These are phyloP conservation scores for Protobothrops mucrosquamatus DNA, from an alignment of 2,113 vertebrate genomes.

Conservation along the genomic window DNA sequence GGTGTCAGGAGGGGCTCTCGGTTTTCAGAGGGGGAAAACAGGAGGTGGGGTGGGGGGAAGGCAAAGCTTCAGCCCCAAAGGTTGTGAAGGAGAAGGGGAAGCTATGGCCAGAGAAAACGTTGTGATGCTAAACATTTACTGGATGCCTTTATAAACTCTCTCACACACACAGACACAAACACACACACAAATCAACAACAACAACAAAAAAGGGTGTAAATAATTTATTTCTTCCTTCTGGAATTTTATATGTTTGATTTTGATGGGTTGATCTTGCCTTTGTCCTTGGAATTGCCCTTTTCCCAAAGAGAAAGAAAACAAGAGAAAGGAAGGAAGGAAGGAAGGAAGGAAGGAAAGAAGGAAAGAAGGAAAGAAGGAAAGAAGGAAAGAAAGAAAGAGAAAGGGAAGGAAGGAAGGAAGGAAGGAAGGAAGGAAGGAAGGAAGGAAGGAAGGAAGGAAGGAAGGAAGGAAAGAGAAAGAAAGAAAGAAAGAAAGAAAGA, in stretches of 20 bases:
- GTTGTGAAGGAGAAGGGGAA: conserved; percentile 53
- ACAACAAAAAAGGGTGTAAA: conserved; percentile 53
- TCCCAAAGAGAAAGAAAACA: conserved; percentile 23
- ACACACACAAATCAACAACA: neutral
- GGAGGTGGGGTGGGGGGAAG: neutral
- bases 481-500: neutral
- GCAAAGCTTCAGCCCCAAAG: conserved; percentile 42
- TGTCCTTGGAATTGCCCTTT: conserved; percentile 59
- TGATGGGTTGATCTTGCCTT: conserved; percentile 26
- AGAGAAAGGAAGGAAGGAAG: too few species aligned
- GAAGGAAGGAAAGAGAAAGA: too few species aligned
- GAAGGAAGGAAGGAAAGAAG: too few species aligned
- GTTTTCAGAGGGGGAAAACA: neutral
- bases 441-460: too few species aligned
- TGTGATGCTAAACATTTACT: conserved; percentile 60
- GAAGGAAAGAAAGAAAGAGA: neutral
- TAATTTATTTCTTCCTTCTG: conserved; percentile 62
- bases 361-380: neutral
- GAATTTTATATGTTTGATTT: conserved; percentile 60
- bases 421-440: neutral
- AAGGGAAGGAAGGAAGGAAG: neutral
- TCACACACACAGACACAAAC: neutral
- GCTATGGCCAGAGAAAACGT: conserved; percentile 53
- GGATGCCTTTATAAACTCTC: conserved; percentile 60
- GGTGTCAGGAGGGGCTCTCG: conserved; percentile 53